Conservation (phyloP, 2,797 vertebrate genomes). For the Hyperoplus immaculatus region DNA sequence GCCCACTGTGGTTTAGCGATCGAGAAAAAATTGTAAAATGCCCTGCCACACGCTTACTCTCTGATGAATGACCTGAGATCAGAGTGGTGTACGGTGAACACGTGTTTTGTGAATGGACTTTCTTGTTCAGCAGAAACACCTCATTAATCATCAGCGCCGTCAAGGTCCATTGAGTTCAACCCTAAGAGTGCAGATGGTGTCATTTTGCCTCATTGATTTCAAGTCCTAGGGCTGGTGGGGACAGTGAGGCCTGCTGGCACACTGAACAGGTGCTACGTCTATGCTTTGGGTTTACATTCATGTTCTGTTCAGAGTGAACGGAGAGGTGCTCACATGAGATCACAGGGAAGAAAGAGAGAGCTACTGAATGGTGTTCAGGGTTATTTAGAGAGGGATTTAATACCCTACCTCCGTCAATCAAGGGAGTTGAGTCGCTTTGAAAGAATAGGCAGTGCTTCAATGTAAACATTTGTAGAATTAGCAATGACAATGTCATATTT, state of each 20-base stretch:
- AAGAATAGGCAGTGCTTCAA: neutral
- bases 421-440: neutral
- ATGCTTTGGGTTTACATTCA: slow-evolving; percentile 40
- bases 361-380: neutral
- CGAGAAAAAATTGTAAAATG: neutral
- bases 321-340: neutral
- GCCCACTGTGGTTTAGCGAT: too few relatives aligned
- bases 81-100: slow-evolving; percentile 12
- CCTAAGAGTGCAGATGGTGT: slow-evolving; percentile 48
- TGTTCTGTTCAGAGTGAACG: slow-evolving; percentile 4
- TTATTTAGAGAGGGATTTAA: neutral
- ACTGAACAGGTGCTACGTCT: slow-evolving; percentile 4
- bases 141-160: slow-evolving; percentile 60
- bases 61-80: slow-evolving; percentile 1
- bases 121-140: slow-evolving; percentile 63
- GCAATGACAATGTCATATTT: neutral
- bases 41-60: neutral
- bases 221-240: neutral
- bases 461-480: neutral
- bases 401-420: neutral
- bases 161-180: slow-evolving; percentile 32
- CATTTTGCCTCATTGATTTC: slow-evolving; percentile 59
- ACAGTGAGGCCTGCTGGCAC: neutral
- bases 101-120: slow-evolving; percentile 7
- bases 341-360: neutral